Evolutionary conservation across 2,888 invertebrate genomes (phyloP).

Genomic region (Cerceris rybyensis): DNA sequence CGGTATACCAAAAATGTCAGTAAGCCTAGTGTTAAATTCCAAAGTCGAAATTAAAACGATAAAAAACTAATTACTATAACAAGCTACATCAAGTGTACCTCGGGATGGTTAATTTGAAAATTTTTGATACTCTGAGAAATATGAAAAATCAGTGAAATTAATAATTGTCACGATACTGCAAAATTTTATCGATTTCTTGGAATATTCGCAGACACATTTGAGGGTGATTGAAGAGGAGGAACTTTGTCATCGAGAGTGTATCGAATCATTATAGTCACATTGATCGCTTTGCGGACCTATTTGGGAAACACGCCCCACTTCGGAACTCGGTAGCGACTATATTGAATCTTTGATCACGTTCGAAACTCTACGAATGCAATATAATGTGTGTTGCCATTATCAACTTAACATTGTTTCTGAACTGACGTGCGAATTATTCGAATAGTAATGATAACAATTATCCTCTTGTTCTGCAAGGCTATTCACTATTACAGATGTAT

Average conservation of each 20-base stretch:
- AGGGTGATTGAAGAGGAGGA: conserved; percentile 7
- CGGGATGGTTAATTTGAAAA: too few species aligned
- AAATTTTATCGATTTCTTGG: background rate
- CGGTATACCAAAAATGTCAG: too few species aligned
- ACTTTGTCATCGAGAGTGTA: conserved; percentile 6
- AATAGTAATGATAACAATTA: background rate
- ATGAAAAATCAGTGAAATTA: too few species aligned
- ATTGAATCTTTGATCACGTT: conserved; percentile 58
- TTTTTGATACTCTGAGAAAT: too few species aligned
- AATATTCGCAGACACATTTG: background rate
- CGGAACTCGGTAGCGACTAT: conserved; percentile 33
- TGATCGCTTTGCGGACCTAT: conserved; percentile 17
- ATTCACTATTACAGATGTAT: background rate
- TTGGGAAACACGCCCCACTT: conserved; percentile 38
- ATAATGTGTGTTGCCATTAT: conserved; percentile 21
- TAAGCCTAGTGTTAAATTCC: too few species aligned
- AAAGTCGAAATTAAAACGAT: too few species aligned
- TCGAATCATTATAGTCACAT: conserved; percentile 29
- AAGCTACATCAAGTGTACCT: too few species aligned
- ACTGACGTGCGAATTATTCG: conserved; percentile 27
- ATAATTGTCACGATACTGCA: too few species aligned
- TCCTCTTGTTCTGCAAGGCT: background rate
- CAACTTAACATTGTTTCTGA: conserved; percentile 16
- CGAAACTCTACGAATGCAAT: conserved; percentile 44
- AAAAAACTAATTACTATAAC: too few species aligned